Evolutionary conservation across 2,888 invertebrate species (phyloP), one percentile per base, ranked within the genome.

Genomic region (Silvanus unidentatus): DNA sequence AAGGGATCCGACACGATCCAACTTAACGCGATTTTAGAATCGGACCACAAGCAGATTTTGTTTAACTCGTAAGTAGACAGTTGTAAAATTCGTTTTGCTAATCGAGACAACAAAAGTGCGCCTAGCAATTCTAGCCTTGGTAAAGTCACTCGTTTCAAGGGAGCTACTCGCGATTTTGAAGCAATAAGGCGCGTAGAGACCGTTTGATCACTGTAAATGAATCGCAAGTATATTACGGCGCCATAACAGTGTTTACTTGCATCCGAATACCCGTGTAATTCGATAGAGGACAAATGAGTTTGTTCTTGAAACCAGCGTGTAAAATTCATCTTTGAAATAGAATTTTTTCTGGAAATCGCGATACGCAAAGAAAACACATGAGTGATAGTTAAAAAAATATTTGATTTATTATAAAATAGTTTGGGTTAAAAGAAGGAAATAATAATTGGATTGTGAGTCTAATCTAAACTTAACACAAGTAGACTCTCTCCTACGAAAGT

Each of bases 21-120:
- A 28, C 27, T 15, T 30, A 39, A 30, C 2, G 50, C 53, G 3
- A 61, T 57, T 1, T 47, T 53, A 1, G 32, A 32, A 32, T 32
- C 32, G 13, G 32, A 12, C n/a, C 13, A 32, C n/a, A 32, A n/a
- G 5, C 3, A 5, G 10, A 12, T 32, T 32, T 32, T 32, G 13
- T 32, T 9, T n/a, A 32, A 9, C 5, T n/a, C n/a, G n/a, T 8
- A 12, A 12, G 5, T 12, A n/a, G 3, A 8, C 11, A 32, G 3
- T 32, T 5, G 4, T 32, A 12, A 12, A 32, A 32, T 3, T 12
- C n/a, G 4, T 32, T n/a, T 32, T 4, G 13, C 4, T 12, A 32
- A 12, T 32, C 13, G 3, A 5, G 32, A n/a, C 13, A 32, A 32
- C 10, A 32, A 12, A 5, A 32, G 4, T n/a, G 37, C 37, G 8